Percentiles rank a stretch among this genome's conserved stretches.
Conservation (phyloP, 2,797 vertebrate species). For the Macroramphosus scolopax region DNA sequence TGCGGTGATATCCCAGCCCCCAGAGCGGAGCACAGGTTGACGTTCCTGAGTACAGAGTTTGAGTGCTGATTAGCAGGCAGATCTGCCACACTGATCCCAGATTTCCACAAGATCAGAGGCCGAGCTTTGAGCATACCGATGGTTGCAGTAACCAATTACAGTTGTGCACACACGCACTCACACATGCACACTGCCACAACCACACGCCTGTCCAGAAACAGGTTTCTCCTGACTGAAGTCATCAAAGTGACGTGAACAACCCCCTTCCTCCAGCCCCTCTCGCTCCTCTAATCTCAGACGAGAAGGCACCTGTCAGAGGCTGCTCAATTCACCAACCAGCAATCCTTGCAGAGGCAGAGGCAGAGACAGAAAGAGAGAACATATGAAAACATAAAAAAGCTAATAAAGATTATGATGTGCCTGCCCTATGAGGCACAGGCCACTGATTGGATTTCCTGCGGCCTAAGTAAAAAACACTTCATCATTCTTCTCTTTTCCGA, state of each 20-base stretch:
- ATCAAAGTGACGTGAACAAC: slow-evolving; percentile 42
- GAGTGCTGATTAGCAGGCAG: slow-evolving; percentile 72
- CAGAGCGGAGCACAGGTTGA: slow-evolving; percentile 46
- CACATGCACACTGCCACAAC: slow-evolving; percentile 21
- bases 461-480: slow-evolving; percentile 42
- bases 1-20: slow-evolving; percentile 56
- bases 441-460: slow-evolving; percentile 31
- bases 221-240: slow-evolving; percentile 47
- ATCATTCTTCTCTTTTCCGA: slow-evolving; percentile 46
- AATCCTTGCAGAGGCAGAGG: slow-evolving; percentile 11
- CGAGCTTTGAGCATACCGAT: slow-evolving; percentile 23
- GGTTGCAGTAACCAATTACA: slow-evolving; percentile 65
- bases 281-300: slow-evolving; percentile 45
- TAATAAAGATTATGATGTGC: slow-evolving; percentile 51
- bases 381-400: slow-evolving; percentile 33
- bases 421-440: slow-evolving; percentile 12
- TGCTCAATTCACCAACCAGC: slow-evolving; percentile 47
- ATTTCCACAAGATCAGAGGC: slow-evolving; percentile 76
- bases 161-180: slow-evolving; percentile 46
- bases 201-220: slow-evolving; percentile 34
- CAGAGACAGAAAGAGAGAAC: slow-evolving; percentile 9
- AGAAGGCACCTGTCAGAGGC: slow-evolving; percentile 63
- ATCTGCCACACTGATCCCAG: slow-evolving; percentile 75
- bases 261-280: background rate
- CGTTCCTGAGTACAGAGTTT: slow-evolving; percentile 37